Evolutionary conservation across 2,888 invertebrate species (phyloP).

Genomic region (Drosophila borborema): DNA sequence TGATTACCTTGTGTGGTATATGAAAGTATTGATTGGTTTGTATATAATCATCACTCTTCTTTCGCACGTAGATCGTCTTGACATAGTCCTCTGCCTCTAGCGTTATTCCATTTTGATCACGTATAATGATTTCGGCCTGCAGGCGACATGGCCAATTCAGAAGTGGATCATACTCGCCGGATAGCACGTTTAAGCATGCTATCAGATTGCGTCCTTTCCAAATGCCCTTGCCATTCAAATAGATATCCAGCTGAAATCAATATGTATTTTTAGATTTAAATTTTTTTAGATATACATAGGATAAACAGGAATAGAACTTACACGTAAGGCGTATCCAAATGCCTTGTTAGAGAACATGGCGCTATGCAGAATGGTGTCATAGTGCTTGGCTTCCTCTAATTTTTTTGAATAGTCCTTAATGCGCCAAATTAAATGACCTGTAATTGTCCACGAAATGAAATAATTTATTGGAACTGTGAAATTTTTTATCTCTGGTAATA

Average conservation of each 20-base stretch:
- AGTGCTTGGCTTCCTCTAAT: slow-evolving; percentile 89
- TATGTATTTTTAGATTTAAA: not conserved
- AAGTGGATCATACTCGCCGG: slow-evolving; percentile 90
- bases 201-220: slow-evolving; percentile 91
- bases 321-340: slow-evolving; percentile 91
- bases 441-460: not conserved
- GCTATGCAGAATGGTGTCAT: slow-evolving; percentile 88
- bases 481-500: too few relatives aligned
- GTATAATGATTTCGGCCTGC: slow-evolving; percentile 88
- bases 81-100: slow-evolving; percentile 87
- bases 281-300: slow-evolving; percentile 11
- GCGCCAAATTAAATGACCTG: slow-evolving; percentile 89
- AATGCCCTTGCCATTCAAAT: slow-evolving; percentile 90
- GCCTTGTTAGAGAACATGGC: slow-evolving; percentile 89
- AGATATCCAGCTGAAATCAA: slow-evolving; percentile 87
- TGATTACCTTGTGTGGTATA: slow-evolving; percentile 83
- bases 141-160: slow-evolving; percentile 91
- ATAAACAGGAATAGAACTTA: slow-evolving; percentile 75
- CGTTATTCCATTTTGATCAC: slow-evolving; percentile 87
- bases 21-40: slow-evolving; percentile 84
- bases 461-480: too few relatives aligned
- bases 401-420: slow-evolving; percentile 89
- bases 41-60: slow-evolving; percentile 84
- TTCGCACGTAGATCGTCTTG: slow-evolving; percentile 87
- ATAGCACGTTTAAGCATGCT: slow-evolving; percentile 89